Base-by-base conservation (phyloP, 2,888 invertebrate genomes). In the Sphaerophoria rueppellii region DNA sequence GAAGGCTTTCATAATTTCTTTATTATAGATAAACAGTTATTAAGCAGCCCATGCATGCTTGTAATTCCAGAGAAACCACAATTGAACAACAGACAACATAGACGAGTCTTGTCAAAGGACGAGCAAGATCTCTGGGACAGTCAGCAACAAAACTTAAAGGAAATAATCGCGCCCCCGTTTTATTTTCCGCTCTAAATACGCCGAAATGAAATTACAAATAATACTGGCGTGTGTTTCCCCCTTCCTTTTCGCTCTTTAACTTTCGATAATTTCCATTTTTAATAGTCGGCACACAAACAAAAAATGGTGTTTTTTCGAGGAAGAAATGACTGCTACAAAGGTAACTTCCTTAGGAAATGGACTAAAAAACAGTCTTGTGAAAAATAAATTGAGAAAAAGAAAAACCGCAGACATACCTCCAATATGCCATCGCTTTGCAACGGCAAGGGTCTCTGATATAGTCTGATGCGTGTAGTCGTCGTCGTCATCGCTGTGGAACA, bases 151-250 rank as follows among this genome's bases (percentile, higher is more conserved):
- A 6, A 0, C 32, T 43, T 43, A 9, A 43, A 43, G 4, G 9
- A 9, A 24, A 24, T 24, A 3, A 11, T 4, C 43, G 40, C 37
- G 34, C 58, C 57, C 50, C 52, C 24, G 52, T 50, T 40, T 75
- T 60, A 34, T 55, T 78, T 78, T 82, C 70, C 82, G 78, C 79
- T 82, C 82, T 74, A 82, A 74, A 82, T 74, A 82, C 79, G 65
- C 81, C 57, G 52, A 69, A 50, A 46, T 24, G 69, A 24, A 54
- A 35, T 40, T 54, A 24, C 7, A 69, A 52, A n/a, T n/a, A n/a
- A n/a, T n/a, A n/a, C 61, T 46, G 35, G 43, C 43, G 24, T 54
- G 52, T 48, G 0, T 7, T 34, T 54, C 35, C 67, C 54, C 54
- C 24, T 7, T 37, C 24, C 24, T 5, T 5, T 4, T n/a, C 24